Conservation (phyloP, 92 coral and sea anemone genomes). For the Diadumene lineata region DNA sequence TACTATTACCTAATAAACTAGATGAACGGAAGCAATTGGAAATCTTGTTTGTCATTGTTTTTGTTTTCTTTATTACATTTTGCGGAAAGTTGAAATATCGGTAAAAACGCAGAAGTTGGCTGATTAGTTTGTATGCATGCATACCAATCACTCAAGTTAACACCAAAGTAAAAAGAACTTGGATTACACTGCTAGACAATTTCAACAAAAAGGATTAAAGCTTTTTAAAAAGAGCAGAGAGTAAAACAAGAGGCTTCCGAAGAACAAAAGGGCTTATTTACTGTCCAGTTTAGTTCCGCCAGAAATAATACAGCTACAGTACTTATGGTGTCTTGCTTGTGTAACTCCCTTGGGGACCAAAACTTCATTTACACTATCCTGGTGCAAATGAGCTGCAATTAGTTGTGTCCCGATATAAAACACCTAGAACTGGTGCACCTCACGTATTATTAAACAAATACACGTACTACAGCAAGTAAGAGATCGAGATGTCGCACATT, state of each 20-base stretch:
- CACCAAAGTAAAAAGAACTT: too few relatives aligned
- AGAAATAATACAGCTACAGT: background rate
- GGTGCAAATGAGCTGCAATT: slow-evolving; percentile 17
- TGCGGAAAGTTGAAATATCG: background rate
- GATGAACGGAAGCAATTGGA: too few relatives aligned
- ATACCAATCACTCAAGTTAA: background rate
- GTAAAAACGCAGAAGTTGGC: background rate
- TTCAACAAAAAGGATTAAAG: slow-evolving; percentile 10
- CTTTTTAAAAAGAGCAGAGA: background rate
- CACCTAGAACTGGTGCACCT: background rate
- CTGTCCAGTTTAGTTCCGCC: slow-evolving; percentile 15
- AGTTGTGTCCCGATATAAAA: slow-evolving; percentile 2
- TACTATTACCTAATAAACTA: background rate
- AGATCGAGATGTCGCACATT: slow-evolving; percentile 10
- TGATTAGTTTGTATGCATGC: background rate
- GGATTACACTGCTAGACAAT: too few relatives aligned
- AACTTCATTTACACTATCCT: slow-evolving; percentile 6
- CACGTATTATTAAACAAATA: background rate
- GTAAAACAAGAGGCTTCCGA: slow-evolving; percentile 14
- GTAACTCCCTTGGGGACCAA: slow-evolving; percentile 22
- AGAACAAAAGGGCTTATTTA: slow-evolving; percentile 10
- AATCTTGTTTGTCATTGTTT: background rate
- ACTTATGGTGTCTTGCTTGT: background rate
- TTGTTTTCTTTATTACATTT: background rate
- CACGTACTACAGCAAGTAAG: background rate